A percentile compares a stretch with the other conserved stretches of the same genome.
phyloP scores from a whole-genome alignment of 2,888 invertebrate species.

The Psylliodes chrysocephalus region DNA sequence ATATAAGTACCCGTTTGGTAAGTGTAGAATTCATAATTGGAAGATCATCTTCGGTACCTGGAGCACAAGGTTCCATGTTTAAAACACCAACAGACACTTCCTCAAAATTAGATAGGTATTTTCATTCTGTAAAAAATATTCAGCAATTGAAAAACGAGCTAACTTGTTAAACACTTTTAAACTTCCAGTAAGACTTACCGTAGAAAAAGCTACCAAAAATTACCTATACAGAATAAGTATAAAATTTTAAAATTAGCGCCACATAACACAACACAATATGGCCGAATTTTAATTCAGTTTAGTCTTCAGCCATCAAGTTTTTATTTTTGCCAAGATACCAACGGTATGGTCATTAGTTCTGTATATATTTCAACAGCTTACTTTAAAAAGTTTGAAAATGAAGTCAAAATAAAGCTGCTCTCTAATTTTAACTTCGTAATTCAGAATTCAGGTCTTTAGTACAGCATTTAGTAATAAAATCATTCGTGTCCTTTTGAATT shows the following conservation, averaged over 20 bases:
- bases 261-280: slow-evolving; percentile 52
- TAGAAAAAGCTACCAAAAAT: slow-evolving; percentile 31
- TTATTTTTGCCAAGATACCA: no score
- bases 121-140: slow-evolving; percentile 38
- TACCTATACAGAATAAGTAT: slow-evolving; percentile 23
- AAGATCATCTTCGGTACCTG: slow-evolving; percentile 59
- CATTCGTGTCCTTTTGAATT: no score
- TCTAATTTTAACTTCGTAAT: not conserved
- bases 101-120: slow-evolving; percentile 34
- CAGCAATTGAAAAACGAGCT: slow-evolving; percentile 24
- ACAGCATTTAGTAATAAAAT: not conserved
- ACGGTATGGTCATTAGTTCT: no score
- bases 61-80: slow-evolving; percentile 58
- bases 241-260: slow-evolving; percentile 48
- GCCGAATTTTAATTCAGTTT: no score
- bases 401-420: not conserved
- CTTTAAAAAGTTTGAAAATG: not conserved
- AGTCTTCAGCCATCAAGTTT: not conserved
- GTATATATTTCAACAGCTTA: not conserved
- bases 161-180: slow-evolving; percentile 3
- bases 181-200: slow-evolving; percentile 52
- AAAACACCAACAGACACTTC: slow-evolving; percentile 37
- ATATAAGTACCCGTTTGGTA: slow-evolving; percentile 55
- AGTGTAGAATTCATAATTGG: slow-evolving; percentile 50
- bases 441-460: no score